Evolutionary conservation across 1,140 invertebrate species (phyloP).

Genomic region (Thereuonema tuberculata): DNA sequence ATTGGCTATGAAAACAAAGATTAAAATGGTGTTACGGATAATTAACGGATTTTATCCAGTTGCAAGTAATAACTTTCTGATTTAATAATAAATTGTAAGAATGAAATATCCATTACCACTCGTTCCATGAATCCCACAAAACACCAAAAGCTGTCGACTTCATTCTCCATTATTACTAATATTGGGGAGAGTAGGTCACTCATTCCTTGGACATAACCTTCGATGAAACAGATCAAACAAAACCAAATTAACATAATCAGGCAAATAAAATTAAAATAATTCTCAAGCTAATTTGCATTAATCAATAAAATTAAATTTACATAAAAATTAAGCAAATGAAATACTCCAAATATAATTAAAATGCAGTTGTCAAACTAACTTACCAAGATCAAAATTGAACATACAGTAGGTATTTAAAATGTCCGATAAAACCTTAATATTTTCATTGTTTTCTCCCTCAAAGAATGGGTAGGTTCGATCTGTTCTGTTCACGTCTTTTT

Average conservation of each 20-base stretch:
- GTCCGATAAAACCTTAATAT: conserved; percentile 69
- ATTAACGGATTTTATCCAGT: not conserved
- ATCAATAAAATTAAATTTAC: not conserved
- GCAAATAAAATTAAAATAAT: not conserved
- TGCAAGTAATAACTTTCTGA: not conserved
- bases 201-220: conserved; percentile 53
- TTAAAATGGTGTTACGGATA: not conserved
- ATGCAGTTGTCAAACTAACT: conserved; percentile 12
- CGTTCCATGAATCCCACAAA: conserved; percentile 97
- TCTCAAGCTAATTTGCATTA: not conserved
- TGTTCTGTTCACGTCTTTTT: conserved; percentile 95
- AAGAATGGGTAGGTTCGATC: conserved; percentile 85
- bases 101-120: conserved; percentile 48
- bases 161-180: conserved; percentile 74
- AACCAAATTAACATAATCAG: not conserved
- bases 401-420: conserved; percentile 99
- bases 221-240: not conserved
- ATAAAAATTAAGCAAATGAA: too few species aligned
- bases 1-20: not conserved
- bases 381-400: conserved; percentile 96
- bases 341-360: conserved; percentile 8
- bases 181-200: conserved; percentile 91
- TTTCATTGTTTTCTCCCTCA: conserved; percentile 77
- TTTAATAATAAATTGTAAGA: not conserved
- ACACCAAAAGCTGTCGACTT: conserved; percentile 97